Conservation (phyloP, 2,797 vertebrate species). For the Pantherophis vulpinus region DNA sequence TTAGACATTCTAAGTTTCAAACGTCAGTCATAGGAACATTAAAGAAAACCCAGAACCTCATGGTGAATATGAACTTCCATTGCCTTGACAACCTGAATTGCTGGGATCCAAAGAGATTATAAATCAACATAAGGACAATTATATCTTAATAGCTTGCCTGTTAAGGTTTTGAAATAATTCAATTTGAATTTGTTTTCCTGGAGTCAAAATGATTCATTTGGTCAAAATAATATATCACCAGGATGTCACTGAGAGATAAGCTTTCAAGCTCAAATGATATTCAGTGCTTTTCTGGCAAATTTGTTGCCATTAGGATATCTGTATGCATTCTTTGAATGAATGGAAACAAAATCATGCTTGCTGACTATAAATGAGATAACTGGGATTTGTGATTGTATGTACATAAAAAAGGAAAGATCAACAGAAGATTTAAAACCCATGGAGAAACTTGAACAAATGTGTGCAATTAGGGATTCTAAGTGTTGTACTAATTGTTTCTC, state of each 20-base stretch:
- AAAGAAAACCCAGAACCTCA: not conserved
- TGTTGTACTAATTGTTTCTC: not conserved
- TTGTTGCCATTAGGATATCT: not conserved
- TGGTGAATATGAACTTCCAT: not conserved
- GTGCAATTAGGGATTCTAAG: not conserved
- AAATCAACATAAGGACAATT: slow-evolving; percentile 2
- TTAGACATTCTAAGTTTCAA: not conserved
- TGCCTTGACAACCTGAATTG: slow-evolving; percentile 17
- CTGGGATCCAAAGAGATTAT: slow-evolving; percentile 1
- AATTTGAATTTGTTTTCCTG: not conserved
- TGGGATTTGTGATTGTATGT: not conserved
- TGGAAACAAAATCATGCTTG: not conserved
- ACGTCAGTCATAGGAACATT: not conserved
- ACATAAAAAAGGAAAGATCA: not conserved
- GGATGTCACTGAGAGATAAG: not conserved
- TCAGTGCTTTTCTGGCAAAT: not conserved
- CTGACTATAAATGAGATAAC: not conserved
- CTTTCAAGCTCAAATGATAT: not conserved
- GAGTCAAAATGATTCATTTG: slow-evolving; percentile 1
- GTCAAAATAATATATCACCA: not conserved
- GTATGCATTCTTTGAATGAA: not conserved
- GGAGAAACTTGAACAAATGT: not conserved
- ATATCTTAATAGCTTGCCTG: slow-evolving; percentile 4
- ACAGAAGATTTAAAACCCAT: not conserved
- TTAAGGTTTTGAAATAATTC: not conserved